Evolutionary conservation across 2,888 invertebrate genomes (phyloP).

Genomic region (Hanleya hanleyi): DNA sequence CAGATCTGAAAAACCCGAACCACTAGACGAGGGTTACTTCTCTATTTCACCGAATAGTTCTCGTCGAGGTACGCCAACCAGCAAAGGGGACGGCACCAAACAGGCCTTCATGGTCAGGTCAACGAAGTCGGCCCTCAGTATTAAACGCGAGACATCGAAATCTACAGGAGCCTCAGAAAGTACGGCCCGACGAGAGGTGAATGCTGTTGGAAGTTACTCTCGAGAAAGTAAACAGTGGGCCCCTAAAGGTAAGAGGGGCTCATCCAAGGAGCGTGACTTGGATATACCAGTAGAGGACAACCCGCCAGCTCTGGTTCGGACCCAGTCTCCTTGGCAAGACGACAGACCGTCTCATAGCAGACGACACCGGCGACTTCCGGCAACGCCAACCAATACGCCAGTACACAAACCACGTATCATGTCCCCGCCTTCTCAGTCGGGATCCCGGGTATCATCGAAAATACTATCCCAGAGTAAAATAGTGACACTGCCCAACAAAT

Average conservation of each 20-base stretch:
- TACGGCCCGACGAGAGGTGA: constrained; percentile 29
- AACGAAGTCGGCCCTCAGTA: constrained; percentile 24
- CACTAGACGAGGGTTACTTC: constrained; percentile 40
- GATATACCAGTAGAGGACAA: not conserved
- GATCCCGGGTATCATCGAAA: not conserved
- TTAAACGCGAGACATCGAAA: constrained; percentile 26
- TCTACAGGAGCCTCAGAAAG: constrained; percentile 20
- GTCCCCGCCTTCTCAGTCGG: not conserved
- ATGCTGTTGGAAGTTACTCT: constrained; percentile 46
- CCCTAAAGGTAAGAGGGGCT: not conserved
- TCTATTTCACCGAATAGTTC: constrained; percentile 43
- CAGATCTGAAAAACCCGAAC: constrained; percentile 23
- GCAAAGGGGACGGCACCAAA: constrained; percentile 18
- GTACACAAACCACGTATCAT: constrained; percentile 8
- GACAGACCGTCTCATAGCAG: not conserved
- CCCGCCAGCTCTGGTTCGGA: constrained; percentile 1
- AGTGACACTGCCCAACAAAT: constrained; percentile 1
- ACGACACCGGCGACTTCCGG: not conserved
- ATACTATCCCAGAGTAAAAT: not conserved
- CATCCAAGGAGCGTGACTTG: not conserved
- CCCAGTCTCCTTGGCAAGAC: constrained; percentile 10
- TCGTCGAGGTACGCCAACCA: constrained; percentile 17
- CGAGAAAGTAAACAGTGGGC: constrained; percentile 47
- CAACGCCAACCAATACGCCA: not conserved
- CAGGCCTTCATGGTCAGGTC: constrained; percentile 4